A percentile compares a stretch with the other conserved stretches of the same genome.
phyloP scores from a whole-genome alignment of 2,797 vertebrate species.

The Hapalemur alaotrensis region DNA sequence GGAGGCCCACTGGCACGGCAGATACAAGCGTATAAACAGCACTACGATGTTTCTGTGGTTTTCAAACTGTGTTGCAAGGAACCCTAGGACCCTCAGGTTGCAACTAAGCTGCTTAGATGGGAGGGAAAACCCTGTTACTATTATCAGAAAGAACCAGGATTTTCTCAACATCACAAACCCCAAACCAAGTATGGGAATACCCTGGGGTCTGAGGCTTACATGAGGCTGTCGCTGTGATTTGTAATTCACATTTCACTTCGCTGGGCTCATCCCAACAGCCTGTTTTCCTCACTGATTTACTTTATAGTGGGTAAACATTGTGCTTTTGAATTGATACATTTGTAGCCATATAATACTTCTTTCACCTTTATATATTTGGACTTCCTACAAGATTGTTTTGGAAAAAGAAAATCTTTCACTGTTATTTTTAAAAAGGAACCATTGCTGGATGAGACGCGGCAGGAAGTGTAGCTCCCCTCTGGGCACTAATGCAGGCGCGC shows the following conservation, averaged over 20 bases:
- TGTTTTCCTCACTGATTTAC: background rate
- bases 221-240: background rate
- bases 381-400: background rate
- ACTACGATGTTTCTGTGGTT: background rate
- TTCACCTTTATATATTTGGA: background rate
- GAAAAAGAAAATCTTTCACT: background rate
- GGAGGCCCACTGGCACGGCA: background rate
- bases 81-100: background rate
- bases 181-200: background rate
- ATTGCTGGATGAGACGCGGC: background rate
- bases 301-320: background rate
- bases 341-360: background rate
- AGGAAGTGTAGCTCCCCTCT: background rate
- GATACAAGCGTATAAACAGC: background rate
- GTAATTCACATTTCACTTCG: background rate
- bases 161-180: background rate
- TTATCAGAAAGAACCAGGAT: background rate
- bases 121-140: background rate
- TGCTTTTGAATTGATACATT: background rate
- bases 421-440: background rate
- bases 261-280: background rate
- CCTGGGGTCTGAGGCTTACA: background rate
- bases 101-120: background rate
- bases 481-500: background rate
- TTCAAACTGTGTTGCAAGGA: background rate